phyloP scores from a whole-genome alignment of 2,113 vertebrate genomes.

The Pteronura brasiliensis region DNA sequence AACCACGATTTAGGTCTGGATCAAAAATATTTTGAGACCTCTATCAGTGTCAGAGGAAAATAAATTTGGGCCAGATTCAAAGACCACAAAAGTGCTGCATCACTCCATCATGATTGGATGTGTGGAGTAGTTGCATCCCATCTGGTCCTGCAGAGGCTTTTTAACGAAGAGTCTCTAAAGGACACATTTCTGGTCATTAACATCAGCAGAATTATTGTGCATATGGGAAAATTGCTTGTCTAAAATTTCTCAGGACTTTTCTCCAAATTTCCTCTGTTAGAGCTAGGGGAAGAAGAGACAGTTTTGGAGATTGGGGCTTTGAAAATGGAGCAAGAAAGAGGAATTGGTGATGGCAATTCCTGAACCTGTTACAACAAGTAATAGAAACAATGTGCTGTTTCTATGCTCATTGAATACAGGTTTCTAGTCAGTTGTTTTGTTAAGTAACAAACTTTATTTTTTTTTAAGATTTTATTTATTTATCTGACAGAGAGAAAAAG shows the following conservation, averaged over 20 bases:
- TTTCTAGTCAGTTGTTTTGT: background rate
- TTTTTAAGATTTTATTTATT: too few species aligned
- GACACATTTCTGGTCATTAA: background rate
- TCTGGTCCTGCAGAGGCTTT: background rate
- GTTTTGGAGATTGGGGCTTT: background rate
- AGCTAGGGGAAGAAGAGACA: background rate
- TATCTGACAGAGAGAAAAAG: too few species aligned
- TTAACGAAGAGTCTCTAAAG: background rate
- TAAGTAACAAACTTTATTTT: background rate
- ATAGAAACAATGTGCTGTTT: background rate
- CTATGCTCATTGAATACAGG: background rate
- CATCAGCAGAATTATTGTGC: background rate
- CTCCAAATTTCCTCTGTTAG: background rate
- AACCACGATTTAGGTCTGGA: background rate
- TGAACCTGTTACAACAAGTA: background rate
- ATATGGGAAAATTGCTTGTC: background rate
- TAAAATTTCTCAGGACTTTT: background rate
- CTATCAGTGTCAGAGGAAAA: background rate
- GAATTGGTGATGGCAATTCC: background rate
- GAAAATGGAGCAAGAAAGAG: background rate
- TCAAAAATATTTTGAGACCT: background rate
- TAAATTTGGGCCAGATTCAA: slow-evolving; percentile 8
- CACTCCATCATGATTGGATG: background rate
- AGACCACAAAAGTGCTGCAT: background rate
- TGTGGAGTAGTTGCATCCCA: background rate